Evolutionary conservation across 1,140 invertebrate species (phyloP), one percentile per base, ranked within the genome.

Genomic region (Branchinecta lynchi): DNA sequence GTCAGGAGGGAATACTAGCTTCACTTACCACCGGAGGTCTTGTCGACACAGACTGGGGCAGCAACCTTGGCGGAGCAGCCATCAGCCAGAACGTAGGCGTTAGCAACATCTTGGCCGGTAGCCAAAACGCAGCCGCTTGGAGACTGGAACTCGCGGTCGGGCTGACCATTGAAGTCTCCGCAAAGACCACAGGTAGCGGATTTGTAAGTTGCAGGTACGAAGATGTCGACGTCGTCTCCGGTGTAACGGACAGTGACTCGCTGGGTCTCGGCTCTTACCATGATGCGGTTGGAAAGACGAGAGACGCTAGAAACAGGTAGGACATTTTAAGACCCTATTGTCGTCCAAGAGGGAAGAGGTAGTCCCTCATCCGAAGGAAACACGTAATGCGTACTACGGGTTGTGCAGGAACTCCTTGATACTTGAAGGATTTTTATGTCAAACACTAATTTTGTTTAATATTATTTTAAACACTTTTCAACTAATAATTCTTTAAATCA

Each of bases 91-190:
- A 69, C 68, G 32, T 69, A 71, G 0, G 71, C 46, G 15, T 66
- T 71, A 12, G 68, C 71, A n/a, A 71, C 12, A 44, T 71, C 71
- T n/a, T 51, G 65, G 20, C 69, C 71, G 44, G 32, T 65, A 6
- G 69, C 68, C 0, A 71, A 12, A 32, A 43, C 66, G 68, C 71
- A 71, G 43, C 71, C 71, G 44, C 21, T 65, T 9, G 71, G 71
- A 9, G 66, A 51, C 12, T 69, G 66, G 20, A 73, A 68, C 44
- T 73, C 72, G 51, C 71, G 67, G 20, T 67, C 65, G 12, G 66
- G 45, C 66, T 73, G 73, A 15, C 73, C 69, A 45, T 73, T 72
- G 70, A 66, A 73, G 65, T 73, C 72, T 60, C 73, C 73, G 66
- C 73, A 73, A 7, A 73, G 43, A 66, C 73, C 73, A 66, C 73